Percentiles rank a stretch among this genome's conserved stretches.
Evolutionary conservation across 2,113 vertebrate genomes (phyloP).

Genomic region (Clupea harengus): DNA sequence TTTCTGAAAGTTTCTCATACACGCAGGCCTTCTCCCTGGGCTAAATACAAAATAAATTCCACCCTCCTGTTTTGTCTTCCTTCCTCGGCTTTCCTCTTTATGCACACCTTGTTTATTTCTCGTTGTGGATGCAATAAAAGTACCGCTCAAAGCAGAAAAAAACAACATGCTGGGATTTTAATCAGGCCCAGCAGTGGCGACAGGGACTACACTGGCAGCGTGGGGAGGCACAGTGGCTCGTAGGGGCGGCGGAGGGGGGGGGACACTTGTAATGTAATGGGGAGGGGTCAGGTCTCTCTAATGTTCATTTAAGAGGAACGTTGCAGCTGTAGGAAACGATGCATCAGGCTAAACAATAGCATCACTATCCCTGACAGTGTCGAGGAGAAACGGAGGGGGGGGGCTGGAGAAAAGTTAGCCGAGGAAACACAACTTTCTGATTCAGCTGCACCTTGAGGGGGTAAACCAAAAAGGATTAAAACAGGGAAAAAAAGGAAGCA

Average conservation of each 20-base stretch:
- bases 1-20: background rate
- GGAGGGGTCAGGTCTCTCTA: constrained; percentile 76
- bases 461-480: constrained; percentile 13
- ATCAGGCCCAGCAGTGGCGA: constrained; percentile 77
- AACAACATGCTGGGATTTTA: constrained; percentile 65
- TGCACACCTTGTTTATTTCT: constrained; percentile 73
- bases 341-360: constrained; percentile 74
- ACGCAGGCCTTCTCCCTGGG: background rate
- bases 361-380: constrained; percentile 64
- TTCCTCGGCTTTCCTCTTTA: constrained; percentile 56
- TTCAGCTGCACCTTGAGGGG: constrained; percentile 55
- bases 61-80: background rate
- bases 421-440: constrained; percentile 63
- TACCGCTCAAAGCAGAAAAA: constrained; percentile 52
- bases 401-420: constrained; percentile 52
- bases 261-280: constrained; percentile 75
- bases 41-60: background rate
- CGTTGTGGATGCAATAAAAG: constrained; percentile 68
- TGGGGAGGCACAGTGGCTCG: constrained; percentile 70
- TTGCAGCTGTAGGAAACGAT: constrained; percentile 71
- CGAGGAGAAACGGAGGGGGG: constrained; percentile 31
- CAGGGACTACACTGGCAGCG: background rate
- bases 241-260: background rate
- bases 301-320: constrained; percentile 79
- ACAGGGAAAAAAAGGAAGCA: constrained; percentile 35